Evolutionary conservation across 2,113 vertebrate species (phyloP), one percentile per base, ranked within the genome.

Genomic region (Podilymbus podiceps): DNA sequence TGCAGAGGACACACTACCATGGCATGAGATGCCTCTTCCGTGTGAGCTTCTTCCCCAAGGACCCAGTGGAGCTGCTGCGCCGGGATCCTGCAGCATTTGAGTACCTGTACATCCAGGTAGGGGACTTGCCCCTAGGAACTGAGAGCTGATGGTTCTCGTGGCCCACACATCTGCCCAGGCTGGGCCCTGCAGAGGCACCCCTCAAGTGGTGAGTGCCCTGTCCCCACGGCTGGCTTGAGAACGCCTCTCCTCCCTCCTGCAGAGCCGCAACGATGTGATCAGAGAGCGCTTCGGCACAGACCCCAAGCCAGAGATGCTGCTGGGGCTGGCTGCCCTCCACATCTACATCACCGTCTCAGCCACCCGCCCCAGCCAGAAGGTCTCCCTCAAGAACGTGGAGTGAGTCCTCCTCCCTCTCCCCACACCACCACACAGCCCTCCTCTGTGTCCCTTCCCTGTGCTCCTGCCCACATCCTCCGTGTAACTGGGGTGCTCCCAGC

Each of bases 1-100:
- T 99, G n/a, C 99, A 99, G 88, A 98, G 99, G 98, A 99, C 99
- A 68, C 99, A 99, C 97, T 99, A 99, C 97, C 99, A 99, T 42
- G 99, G 99, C 96, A 99, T 99, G 99, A 99, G 98, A 98, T 99
- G 99, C 98, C 98, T 99, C 91, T 99, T 99, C 96, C 98, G 99
- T 89, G 98, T 99, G 93, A 99, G 99, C 97, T 99, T 99, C 98
- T 99, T 99, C 98, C 99, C 99, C 93, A 99, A 99, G 98, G 99
- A 99, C 95, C 99, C 99, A 0, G 98, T 98, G 93, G 99, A 99
- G 96, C 98, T 99, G 90, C 98, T 99, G 83, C 99, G 98, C 95
- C 98, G 98, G 67, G 99, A 99, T 93, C 99, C 99, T 2, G 99
- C 99, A 90, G 99, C 99, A 10, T 99, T 99, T 11, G 99, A 99